Base-by-base conservation (phyloP, 1,140 invertebrate species). In the Onthophagus taurus region DNA sequence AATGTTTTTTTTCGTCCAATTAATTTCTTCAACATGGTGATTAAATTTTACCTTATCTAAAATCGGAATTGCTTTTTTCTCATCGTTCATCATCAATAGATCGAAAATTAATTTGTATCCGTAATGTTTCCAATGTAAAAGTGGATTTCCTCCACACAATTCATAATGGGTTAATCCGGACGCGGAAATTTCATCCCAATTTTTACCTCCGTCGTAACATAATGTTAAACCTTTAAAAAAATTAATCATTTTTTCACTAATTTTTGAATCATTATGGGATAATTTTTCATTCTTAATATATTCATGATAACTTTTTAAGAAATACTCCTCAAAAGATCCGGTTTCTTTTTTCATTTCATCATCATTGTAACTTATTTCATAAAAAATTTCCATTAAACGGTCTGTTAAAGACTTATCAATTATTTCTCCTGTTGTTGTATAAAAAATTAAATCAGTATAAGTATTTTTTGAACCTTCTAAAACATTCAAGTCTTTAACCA, bases 41-140 rank as follows among this genome's bases (percentile, higher is more conserved):
- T 63, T 63, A 2, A 74, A 59, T 14, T 59, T 29, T 12, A 75
- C 62, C 36, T 61, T 69, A 31, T 61, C 52, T 42, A 12, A 12
- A 33, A 42, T 31, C 3, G 42, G 42, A 31, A 57, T 34, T 20
- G 41, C 48, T 12, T 53, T 44, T 11, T 44, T 43, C 9, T 34
- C 35, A 43, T 54, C 34, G 31, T 35, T 23, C 69, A 77, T 75
- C 65, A 72, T 68, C 39, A 82, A 61, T 17, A 80, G 39, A 48
- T 74, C 61, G 8, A 83, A 64, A 43, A 82, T 58, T 18, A 60
- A 73, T 43, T 59, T 68, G 52, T 73, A 82, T 18, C 78, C 78
- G 47, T 65, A 68, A 12, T 67, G 57, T 48, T 76, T 78, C 79
- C 80, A 83, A 53, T 74, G 71, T 3, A 76, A 61, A 7, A 71